Evolutionary conservation across 2,888 invertebrate genomes (phyloP).

Genomic region (Hypercompe scribonia): DNA sequence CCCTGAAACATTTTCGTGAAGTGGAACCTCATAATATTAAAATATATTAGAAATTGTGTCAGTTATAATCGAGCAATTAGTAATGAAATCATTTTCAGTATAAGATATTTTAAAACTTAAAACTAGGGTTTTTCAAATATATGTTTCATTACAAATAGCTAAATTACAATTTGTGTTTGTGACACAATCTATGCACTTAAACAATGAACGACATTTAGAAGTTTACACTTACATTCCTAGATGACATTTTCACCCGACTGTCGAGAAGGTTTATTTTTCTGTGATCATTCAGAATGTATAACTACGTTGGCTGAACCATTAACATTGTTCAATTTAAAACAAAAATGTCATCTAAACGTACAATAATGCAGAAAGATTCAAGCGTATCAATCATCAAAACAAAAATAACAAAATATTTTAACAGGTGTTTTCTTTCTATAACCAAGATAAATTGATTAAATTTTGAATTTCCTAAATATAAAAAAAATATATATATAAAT

Average conservation of each 20-base stretch:
- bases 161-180: slow-evolving; percentile 6
- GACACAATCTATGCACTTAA: slow-evolving; percentile 23
- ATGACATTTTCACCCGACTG: too few species aligned
- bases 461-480: neutral
- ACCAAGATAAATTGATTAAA: neutral
- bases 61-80: neutral
- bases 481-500: neutral
- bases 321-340: neutral
- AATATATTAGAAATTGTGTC: slow-evolving; percentile 6
- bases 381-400: neutral
- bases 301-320: neutral
- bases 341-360: slow-evolving; percentile 19
- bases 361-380: neutral
- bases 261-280: too few species aligned
- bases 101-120: neutral
- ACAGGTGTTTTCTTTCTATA: neutral
- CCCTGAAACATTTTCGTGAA: slow-evolving; percentile 88
- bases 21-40: slow-evolving; percentile 61
- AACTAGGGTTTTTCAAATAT: neutral
- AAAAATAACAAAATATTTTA: neutral
- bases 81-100: neutral
- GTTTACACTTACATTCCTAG: slow-evolving; percentile 18
- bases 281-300: neutral
- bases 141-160: neutral
- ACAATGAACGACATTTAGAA: slow-evolving; percentile 20